These are phyloP conservation scores for Perodicticus potto DNA, from an alignment of 2,797 vertebrate species.

Conservation along the genomic window DNA sequence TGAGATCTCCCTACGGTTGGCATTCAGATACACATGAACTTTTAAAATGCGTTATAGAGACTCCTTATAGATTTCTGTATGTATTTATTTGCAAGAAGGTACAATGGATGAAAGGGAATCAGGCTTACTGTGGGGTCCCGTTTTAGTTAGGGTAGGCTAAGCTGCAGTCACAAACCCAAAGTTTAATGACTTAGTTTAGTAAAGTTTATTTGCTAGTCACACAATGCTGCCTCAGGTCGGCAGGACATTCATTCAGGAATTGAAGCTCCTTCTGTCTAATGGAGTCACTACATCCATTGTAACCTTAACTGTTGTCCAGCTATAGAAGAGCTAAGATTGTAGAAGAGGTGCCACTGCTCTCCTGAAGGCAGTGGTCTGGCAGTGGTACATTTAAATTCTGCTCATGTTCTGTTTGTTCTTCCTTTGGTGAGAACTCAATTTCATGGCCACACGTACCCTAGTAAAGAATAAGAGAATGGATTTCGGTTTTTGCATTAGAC, in stretches of 20 bases:
- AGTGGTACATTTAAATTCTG: not conserved
- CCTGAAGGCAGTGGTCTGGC: not conserved
- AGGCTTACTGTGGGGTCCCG: not conserved
- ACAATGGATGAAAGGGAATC: not conserved
- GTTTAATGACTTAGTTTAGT: not conserved
- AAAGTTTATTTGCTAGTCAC: not conserved
- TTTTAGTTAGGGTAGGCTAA: not conserved
- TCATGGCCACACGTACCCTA: not conserved
- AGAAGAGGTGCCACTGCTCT: not conserved
- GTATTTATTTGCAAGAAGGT: not conserved
- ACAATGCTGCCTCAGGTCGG: not conserved
- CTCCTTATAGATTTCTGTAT: not conserved
- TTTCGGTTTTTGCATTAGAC: not conserved
- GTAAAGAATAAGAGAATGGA: not conserved
- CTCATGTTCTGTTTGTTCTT: not conserved
- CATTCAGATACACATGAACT: not conserved
- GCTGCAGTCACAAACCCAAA: not conserved
- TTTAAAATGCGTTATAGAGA: not conserved
- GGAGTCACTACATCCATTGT: not conserved
- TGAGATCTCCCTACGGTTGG: not conserved
- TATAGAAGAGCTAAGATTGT: not conserved
- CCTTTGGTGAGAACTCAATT: slow-evolving; percentile 26
- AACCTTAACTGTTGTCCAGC: not conserved
- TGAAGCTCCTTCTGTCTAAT: not conserved
- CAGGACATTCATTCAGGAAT: not conserved